These are phyloP conservation scores for Papilio elwesi DNA, from an alignment of 2,888 invertebrate genomes.

Conservation along the genomic window DNA sequence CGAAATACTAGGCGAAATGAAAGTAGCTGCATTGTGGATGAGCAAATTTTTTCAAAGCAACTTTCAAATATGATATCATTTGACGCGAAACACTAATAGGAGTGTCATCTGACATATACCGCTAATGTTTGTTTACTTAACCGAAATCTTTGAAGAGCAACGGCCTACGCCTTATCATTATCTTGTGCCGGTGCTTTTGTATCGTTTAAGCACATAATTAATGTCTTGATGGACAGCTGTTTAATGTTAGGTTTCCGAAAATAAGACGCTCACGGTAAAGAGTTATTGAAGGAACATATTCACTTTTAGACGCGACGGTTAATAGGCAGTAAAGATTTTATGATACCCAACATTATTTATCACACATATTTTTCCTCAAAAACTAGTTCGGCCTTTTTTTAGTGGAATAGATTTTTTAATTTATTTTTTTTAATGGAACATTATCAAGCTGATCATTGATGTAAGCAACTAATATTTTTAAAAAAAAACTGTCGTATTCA, in stretches of 20 bases:
- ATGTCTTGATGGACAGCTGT: conserved; percentile 23
- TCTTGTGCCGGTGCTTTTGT: conserved; percentile 35
- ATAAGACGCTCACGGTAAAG: conserved; percentile 9
- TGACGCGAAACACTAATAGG: conserved; percentile 40
- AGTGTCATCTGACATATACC: conserved; percentile 51
- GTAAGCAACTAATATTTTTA: no score
- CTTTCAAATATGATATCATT: conserved; percentile 38
- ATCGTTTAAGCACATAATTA: conserved; percentile 34
- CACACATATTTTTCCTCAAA: no score
- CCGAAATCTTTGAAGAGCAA: conserved; percentile 70
- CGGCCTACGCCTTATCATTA: conserved; percentile 53
- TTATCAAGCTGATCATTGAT: no score
- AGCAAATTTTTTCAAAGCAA: conserved; percentile 15
- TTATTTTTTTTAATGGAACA: no score
- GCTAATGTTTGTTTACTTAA: conserved; percentile 62
- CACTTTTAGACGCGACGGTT: neutral
- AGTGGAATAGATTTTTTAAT: no score
- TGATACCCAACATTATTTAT: no score
- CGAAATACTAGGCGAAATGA: conserved; percentile 16
- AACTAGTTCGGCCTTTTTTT: no score
- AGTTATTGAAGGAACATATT: conserved; percentile 2
- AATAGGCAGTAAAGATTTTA: no score
- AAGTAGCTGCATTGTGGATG: conserved; percentile 26
- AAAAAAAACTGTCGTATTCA: no score
- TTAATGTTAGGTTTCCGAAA: conserved; percentile 9